These are phyloP conservation scores for Tipula vernalis DNA, from an alignment of 2,888 invertebrate species.

Conservation along the genomic window DNA sequence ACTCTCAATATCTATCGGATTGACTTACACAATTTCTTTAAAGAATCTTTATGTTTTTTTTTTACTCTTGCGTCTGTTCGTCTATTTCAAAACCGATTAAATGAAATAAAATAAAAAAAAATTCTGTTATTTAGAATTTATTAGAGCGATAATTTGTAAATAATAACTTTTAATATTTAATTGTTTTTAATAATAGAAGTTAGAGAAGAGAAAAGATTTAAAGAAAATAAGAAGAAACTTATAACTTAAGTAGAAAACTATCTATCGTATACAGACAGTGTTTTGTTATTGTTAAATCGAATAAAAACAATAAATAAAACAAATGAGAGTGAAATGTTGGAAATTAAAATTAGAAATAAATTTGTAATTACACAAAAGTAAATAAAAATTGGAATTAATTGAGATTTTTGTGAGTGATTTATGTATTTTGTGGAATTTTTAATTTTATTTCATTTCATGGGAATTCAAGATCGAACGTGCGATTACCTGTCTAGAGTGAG, in stretches of 20 bases:
- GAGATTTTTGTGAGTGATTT: neutral
- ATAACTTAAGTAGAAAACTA: neutral
- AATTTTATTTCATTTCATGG: neutral
- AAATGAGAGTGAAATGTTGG: neutral
- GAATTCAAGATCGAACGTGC: neutral
- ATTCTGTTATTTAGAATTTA: neutral
- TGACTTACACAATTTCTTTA: neutral
- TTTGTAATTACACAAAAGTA: neutral
- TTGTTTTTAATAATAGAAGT: neutral
- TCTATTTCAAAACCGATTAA: neutral
- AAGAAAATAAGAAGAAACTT: neutral
- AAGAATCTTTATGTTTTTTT: neutral
- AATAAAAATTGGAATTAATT: neutral
- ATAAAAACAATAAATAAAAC: neutral
- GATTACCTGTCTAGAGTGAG: too few species aligned
- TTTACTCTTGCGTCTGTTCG: neutral
- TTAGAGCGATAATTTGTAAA: conserved; percentile 4
- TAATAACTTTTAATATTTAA: neutral
- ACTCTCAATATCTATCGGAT: neutral
- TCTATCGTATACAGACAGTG: neutral
- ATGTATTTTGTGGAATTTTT: neutral
- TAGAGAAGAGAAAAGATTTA: neutral
- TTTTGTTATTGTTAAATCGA: neutral
- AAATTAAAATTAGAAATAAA: neutral
- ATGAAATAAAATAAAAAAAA: neutral